Evolutionary conservation across 2,113 vertebrate species (phyloP).

Genomic region (Siniperca knerii): DNA sequence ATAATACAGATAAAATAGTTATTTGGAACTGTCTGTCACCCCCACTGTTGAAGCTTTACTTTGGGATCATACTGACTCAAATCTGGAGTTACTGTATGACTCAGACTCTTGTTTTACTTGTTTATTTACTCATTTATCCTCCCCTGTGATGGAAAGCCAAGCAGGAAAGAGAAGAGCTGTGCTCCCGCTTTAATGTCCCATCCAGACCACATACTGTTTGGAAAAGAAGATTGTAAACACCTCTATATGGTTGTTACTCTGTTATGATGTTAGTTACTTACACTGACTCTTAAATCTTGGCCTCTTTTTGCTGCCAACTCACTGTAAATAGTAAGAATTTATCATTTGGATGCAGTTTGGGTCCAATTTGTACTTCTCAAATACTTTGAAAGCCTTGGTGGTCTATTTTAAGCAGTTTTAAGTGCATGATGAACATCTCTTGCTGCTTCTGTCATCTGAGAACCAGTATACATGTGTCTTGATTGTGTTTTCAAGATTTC

Average conservation of each 20-base stretch:
- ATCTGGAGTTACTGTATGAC: conserved; percentile 27
- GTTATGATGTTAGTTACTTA: background rate
- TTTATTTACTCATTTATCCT: conserved; percentile 44
- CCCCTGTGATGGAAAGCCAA: conserved; percentile 39
- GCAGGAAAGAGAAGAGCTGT: background rate
- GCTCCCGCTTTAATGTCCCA: conserved; percentile 34
- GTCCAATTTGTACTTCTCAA: background rate
- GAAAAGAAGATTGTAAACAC: conserved; percentile 24
- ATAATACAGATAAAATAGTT: background rate
- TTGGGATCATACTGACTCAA: conserved; percentile 14
- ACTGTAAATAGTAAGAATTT: background rate
- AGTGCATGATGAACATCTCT: background rate
- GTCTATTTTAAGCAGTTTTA: background rate
- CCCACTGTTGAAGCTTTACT: conserved; percentile 5
- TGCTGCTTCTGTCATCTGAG: conserved; percentile 5
- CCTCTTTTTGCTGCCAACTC: background rate
- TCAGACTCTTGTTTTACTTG: conserved; percentile 36
- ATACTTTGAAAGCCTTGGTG: background rate
- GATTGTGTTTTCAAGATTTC: background rate
- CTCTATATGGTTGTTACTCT: background rate
- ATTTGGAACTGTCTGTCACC: background rate
- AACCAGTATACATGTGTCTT: background rate
- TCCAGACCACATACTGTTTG: conserved; percentile 54
- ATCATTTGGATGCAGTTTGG: conserved; percentile 7
- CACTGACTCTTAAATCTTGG: background rate